Evolutionary conservation across 2,113 vertebrate genomes (phyloP).

Genomic region (Hemiprocne comata): DNA sequence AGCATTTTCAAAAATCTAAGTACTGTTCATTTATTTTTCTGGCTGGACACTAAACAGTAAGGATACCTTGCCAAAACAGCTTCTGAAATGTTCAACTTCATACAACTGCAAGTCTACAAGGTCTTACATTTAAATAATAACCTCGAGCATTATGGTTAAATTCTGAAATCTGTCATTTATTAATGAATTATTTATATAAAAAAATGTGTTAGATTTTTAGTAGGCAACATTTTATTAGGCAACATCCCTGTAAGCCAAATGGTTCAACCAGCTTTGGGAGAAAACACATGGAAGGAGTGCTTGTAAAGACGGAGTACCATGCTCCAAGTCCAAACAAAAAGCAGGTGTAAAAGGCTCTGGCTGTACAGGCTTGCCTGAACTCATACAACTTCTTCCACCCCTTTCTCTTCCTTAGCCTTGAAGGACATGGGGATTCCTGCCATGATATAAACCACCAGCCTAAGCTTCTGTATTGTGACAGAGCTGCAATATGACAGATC

Average conservation of each 20-base stretch:
- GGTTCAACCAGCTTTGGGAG: not conserved
- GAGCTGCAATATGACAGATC: not conserved
- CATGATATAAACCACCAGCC: not conserved
- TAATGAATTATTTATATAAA: not conserved
- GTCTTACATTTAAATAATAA: not conserved
- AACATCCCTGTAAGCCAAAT: not conserved
- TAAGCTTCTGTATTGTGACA: not conserved
- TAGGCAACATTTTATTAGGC: not conserved
- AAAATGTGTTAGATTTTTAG: not conserved
- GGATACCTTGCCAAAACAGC: not conserved
- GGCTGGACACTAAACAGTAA: not conserved
- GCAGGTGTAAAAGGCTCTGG: not conserved
- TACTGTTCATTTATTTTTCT: not conserved
- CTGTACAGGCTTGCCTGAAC: not conserved
- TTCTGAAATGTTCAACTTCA: not conserved
- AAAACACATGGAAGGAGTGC: not conserved
- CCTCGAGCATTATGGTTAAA: not conserved
- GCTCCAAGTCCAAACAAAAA: not conserved
- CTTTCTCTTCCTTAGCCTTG: not conserved
- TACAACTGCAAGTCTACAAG: not conserved
- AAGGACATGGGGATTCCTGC: not conserved
- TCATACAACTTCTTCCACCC: not conserved
- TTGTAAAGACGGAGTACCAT: not conserved
- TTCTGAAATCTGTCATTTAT: not conserved
- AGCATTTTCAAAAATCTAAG: not conserved